Evolutionary conservation across 2,113 vertebrate species (phyloP).

Genomic region (Pelobates fuscus): DNA sequence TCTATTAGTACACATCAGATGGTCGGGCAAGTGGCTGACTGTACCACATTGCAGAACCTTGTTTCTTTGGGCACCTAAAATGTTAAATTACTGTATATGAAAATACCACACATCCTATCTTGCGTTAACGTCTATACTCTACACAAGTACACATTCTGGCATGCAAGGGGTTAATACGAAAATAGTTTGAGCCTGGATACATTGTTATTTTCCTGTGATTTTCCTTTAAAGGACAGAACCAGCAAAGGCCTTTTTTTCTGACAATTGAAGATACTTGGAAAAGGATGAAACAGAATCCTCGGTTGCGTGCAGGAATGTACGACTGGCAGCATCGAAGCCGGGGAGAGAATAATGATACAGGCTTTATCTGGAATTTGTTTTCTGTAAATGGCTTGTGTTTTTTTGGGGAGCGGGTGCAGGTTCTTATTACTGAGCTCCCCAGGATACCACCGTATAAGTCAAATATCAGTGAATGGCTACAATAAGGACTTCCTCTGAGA

Average conservation of each 20-base stretch:
- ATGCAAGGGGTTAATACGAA: too few relatives aligned
- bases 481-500: slow-evolving; percentile 4
- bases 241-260: neutral
- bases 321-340: slow-evolving; percentile 27
- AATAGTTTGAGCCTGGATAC: too few relatives aligned
- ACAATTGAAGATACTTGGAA: slow-evolving; percentile 23
- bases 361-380: slow-evolving; percentile 45
- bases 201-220: too few relatives aligned
- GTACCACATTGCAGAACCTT: too few relatives aligned
- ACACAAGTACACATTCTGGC: too few relatives aligned
- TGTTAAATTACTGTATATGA: too few relatives aligned
- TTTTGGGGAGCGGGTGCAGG: neutral
- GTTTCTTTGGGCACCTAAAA: too few relatives aligned
- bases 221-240: too few relatives aligned
- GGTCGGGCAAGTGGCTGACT: too few relatives aligned
- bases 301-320: slow-evolving; percentile 18
- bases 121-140: too few relatives aligned
- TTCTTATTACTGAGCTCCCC: neutral
- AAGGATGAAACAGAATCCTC: slow-evolving; percentile 37
- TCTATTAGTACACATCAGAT: too few relatives aligned
- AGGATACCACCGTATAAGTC: slow-evolving; percentile 7
- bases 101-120: too few relatives aligned
- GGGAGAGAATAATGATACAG: slow-evolving; percentile 34
- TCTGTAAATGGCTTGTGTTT: slow-evolving; percentile 13
- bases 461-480: slow-evolving; percentile 23